Base-by-base conservation (phyloP, 2,888 invertebrate genomes). In the Drosophila barbarae region DNA sequence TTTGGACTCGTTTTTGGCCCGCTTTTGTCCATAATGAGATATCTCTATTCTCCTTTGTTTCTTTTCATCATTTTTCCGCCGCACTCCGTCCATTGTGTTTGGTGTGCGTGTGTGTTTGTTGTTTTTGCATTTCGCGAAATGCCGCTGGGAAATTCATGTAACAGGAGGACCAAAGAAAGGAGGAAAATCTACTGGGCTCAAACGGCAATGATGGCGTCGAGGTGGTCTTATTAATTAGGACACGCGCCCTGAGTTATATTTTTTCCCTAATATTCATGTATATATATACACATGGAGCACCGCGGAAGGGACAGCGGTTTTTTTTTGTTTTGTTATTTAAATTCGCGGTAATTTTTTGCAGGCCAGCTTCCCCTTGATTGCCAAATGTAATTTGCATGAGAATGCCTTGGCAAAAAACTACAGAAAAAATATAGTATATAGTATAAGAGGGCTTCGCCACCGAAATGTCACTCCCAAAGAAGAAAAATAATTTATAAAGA, bases 1-100 rank as follows among this genome's bases (percentile, higher is more conserved):
- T 78, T 71, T 42, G 67, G 46, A 46, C 67, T 58, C 67, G 53
- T 69, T 78, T 80, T 76, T 74, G 79, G 74, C 70, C 76, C 67
- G 72, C 78, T 78, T 67, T 79, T 79, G 75, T 76, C 75, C 79
- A 79, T 79, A 82, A 79, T 79, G 82, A 82, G 79, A 82, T 79
- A 79, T 79, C 79, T 79, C 79, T 75, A 82, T 79, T 79, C 75
- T 73, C 79, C 77, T 82, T 79, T 82, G 79, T 82, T 79, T 82
- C 82, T 75, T 82, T 79, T 72, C 74, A 76, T 76, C 73, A 76
- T 73, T 73, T 67, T 67, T 65, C 36, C 58, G 53, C 53, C 59
- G 54, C 58, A 49, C 60, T 46, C 36, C 21, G 34, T 57, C 50
- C 53, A 53, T 64, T 74, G 36, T 66, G 55, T 46, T 52, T 32